Evolutionary conservation across 1,140 invertebrate genomes (phyloP).

Genomic region (Coelopa frigida): DNA sequence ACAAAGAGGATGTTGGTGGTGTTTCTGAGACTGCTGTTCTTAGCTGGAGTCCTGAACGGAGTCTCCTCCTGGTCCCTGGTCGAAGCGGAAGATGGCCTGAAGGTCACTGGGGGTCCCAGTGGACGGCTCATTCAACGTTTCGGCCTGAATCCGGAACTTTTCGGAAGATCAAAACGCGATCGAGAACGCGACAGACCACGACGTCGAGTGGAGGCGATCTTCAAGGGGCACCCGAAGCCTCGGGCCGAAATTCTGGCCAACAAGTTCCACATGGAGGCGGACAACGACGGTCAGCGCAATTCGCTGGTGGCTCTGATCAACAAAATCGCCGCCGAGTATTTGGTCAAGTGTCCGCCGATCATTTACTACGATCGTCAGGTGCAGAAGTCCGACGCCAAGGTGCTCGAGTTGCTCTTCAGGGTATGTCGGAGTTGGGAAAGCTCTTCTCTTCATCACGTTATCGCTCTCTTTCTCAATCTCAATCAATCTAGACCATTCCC

Average conservation of each 20-base stretch:
- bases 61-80: too few relatives aligned
- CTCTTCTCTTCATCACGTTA: background rate
- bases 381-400: constrained; percentile 47
- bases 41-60: too few relatives aligned
- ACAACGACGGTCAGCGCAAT: constrained; percentile 43
- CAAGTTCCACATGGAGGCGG: constrained; percentile 44
- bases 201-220: constrained; percentile 41
- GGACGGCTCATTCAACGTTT: constrained; percentile 22
- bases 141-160: constrained; percentile 20
- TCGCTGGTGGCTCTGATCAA: constrained; percentile 52
- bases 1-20: too few relatives aligned
- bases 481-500: constrained; percentile 52
- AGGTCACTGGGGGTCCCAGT: constrained; percentile 21
- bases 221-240: constrained; percentile 51
- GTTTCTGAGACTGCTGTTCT: too few relatives aligned
- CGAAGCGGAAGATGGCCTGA: background rate
- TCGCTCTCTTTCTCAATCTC: constrained; percentile 4
- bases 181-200: constrained; percentile 5
- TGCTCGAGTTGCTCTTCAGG: constrained; percentile 52
- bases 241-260: constrained; percentile 48
- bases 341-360: constrained; percentile 53
- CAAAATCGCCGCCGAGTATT: constrained; percentile 51
- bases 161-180: background rate
- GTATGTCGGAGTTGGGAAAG: constrained; percentile 13
- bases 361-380: constrained; percentile 55